Conservation (phyloP, 2,888 invertebrate genomes). For the Parthenolecanium corni region DNA sequence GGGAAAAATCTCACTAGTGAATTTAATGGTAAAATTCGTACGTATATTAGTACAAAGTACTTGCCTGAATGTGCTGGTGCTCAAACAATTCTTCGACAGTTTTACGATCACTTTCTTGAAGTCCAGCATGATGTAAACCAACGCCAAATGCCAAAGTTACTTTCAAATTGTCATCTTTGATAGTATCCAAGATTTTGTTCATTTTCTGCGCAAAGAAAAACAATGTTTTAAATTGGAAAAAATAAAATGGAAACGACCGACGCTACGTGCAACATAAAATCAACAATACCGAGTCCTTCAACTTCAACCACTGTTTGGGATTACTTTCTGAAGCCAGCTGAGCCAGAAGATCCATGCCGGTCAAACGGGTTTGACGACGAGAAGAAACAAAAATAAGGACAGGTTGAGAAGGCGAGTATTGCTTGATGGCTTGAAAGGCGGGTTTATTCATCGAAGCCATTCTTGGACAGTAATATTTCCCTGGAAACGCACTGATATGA, state of each 20-base stretch:
- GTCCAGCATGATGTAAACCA: constrained; percentile 95
- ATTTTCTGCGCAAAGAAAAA: constrained; percentile 48
- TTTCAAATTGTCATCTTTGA: constrained; percentile 80
- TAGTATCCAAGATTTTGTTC: constrained; percentile 56
- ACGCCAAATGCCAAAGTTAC: constrained; percentile 93
- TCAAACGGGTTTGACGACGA: constrained; percentile 87
- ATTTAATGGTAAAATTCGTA: too few relatives aligned
- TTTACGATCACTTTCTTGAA: constrained; percentile 82
- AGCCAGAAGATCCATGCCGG: constrained; percentile 87
- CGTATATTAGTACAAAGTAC: background rate
- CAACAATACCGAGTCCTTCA: constrained; percentile 47
- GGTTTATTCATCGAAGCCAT: constrained; percentile 99
- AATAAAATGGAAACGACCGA: background rate
- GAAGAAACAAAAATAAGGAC: constrained; percentile 86
- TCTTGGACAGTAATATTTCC: constrained; percentile 96
- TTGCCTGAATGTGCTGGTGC: constrained; percentile 84
- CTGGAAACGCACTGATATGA: constrained; percentile 87
- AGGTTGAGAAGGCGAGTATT: constrained; percentile 84
- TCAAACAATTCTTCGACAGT: constrained; percentile 89
- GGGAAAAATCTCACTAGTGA: background rate
- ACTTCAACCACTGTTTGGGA: constrained; percentile 89
- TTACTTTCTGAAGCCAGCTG: constrained; percentile 80
- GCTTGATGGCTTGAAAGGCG: constrained; percentile 85
- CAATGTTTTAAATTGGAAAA: background rate
- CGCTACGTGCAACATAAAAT: background rate